These are phyloP conservation scores for Prolemur simus DNA, from an alignment of 2,113 vertebrate genomes.

Conservation along the genomic window DNA sequence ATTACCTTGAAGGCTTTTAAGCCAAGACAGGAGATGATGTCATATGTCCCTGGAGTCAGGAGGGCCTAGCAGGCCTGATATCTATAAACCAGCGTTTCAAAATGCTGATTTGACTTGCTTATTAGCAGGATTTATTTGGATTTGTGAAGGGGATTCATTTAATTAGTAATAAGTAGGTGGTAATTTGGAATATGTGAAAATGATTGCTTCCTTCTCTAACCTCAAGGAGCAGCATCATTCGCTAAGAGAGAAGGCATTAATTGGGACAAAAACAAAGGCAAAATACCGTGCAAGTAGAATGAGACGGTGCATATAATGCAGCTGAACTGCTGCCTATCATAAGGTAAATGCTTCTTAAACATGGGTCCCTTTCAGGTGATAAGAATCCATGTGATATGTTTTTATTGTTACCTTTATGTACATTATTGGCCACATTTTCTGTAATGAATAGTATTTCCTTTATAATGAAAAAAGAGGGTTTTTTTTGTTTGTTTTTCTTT, in stretches of 20 bases:
- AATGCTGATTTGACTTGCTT: not conserved
- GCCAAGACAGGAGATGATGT: not conserved
- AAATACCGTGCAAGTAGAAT: not conserved
- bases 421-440: not conserved
- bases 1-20: not conserved
- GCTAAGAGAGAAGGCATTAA: not conserved
- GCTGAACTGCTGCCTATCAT: not conserved
- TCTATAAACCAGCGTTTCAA: not conserved
- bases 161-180: not conserved
- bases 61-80: not conserved
- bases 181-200: not conserved
- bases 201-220: not conserved
- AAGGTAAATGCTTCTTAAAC: not conserved
- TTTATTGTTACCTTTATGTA: not conserved
- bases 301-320: not conserved
- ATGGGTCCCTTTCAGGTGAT: not conserved
- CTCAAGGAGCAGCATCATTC: not conserved
- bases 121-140: not conserved
- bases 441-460: not conserved
- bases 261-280: not conserved
- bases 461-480: not conserved
- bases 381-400: not conserved
- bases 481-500: no score
- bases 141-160: not conserved
- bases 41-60: not conserved